Conservation (phyloP, 2,113 vertebrate genomes). For the Ancistrus triradiatus region DNA sequence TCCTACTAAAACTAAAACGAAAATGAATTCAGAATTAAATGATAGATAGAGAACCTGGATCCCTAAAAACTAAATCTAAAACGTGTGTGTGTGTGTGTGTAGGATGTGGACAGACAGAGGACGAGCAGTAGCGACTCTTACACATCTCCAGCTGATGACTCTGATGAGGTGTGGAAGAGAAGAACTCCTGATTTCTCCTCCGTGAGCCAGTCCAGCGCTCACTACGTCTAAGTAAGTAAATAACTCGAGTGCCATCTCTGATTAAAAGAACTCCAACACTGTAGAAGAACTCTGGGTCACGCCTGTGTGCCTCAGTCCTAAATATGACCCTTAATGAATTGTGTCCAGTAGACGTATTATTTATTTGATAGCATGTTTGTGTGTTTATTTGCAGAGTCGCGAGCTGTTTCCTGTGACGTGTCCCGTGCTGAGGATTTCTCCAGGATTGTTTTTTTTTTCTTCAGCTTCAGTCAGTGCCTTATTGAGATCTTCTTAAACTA, state of each 20-base stretch:
- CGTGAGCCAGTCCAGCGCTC: constrained; percentile 48
- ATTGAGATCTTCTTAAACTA: too few species aligned
- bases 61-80: too few species aligned
- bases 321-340: too few species aligned
- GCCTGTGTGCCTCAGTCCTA: too few species aligned
- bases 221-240: constrained; percentile 4
- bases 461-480: constrained; percentile 17
- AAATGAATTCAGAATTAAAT: too few species aligned
- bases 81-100: not conserved
- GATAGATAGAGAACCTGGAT: too few species aligned
- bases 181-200: constrained; percentile 38
- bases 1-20: too few species aligned
- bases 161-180: constrained; percentile 38
- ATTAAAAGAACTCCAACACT: too few species aligned
- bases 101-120: constrained; percentile 50
- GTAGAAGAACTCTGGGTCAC: too few species aligned
- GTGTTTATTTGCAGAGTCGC: constrained; percentile 23
- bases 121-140: constrained; percentile 34
- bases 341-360: too few species aligned
- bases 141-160: constrained; percentile 24
- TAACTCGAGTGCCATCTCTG: too few species aligned
- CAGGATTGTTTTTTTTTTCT: constrained; percentile 12
- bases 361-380: too few species aligned
- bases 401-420: constrained; percentile 3
- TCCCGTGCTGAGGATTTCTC: constrained; percentile 6